Base-by-base conservation (phyloP, 2,113 vertebrate species). In the Cyrtonyx montezumae region DNA sequence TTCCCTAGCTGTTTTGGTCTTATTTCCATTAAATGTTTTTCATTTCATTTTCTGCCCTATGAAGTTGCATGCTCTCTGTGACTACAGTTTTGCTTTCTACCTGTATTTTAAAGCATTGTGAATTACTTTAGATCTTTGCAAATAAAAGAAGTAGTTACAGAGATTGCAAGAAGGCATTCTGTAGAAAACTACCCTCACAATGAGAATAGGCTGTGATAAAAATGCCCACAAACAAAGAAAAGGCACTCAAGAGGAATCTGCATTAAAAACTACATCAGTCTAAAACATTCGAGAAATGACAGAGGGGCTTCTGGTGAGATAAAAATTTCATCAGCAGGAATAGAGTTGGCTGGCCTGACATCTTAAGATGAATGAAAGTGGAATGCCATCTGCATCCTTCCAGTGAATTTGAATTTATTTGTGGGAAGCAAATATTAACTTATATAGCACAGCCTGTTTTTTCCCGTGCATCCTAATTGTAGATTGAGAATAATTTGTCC, bases 371-470 rank as follows among this genome's bases (percentile, higher is more conserved):
- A 94, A 92, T 82, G 71, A 93, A 75, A 82, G 9, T 36, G 36
- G 37, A 75, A 43, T 71, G 43, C 85, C 46, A 79, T 83, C 75
- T 87, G 43, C 70, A 56, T 80, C 61, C 83, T 93, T 71, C 48
- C 46, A 53, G 40, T 65, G 43, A 20, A 70, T 89, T 85, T 91
- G 37, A 87, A 89, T 93, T 86, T 77, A 55, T 89, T 88, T 91
- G 68, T 91, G 67, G 88, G 87, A 91, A 95, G 42, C 12, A 91
- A 92, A 85, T 85, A 77, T 91, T 93, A 73, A 67, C 49, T 93
- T 91, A 83, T 26, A 75, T 34, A 88, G 55, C 30, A 73, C 28
- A 87, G 37, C 4, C 8, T 87, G 49, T 87, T 87, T 87, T 88
- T 74, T 53, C 51, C 34, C 32, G 1, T 77, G 59, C 21, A 65